Evolutionary conservation across 2,888 invertebrate species (phyloP).

Genomic region (Gryllus longicercus): DNA sequence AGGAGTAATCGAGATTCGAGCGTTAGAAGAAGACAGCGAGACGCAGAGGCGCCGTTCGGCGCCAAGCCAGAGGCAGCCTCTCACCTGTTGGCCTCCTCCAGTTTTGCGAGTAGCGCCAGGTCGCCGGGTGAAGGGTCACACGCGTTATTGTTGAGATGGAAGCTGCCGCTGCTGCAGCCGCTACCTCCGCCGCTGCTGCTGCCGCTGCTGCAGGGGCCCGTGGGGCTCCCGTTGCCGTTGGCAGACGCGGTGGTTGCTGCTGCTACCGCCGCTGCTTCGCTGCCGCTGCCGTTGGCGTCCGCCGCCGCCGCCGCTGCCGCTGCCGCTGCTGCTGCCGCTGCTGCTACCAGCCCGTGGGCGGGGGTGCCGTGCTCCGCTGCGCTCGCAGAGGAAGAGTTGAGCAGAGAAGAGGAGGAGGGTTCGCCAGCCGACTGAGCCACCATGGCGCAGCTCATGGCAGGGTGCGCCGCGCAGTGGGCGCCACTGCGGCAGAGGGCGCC

Average conservation of each 20-base stretch:
- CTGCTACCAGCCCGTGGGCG: conserved; percentile 21
- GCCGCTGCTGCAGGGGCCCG: conserved; percentile 11
- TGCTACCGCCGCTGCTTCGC: conserved; percentile 4
- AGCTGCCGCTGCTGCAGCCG: conserved; percentile 24
- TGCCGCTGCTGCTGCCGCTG: not conserved
- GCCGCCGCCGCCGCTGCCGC: not conserved
- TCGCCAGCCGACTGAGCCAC: conserved; percentile 34
- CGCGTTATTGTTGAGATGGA: conserved; percentile 33
- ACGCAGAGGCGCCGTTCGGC: not conserved
- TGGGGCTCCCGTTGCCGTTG: not conserved
- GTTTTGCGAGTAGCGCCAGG: conserved; percentile 85
- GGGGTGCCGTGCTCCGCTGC: not conserved
- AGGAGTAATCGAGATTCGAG: too few species aligned
- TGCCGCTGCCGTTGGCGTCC: conserved; percentile 25
- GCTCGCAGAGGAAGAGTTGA: not conserved
- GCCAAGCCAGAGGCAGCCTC: not conserved
- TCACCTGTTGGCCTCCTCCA: conserved; percentile 88
- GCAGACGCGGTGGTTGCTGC: not conserved
- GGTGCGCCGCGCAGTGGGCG: conserved; percentile 21
- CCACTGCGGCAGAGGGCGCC: not conserved
- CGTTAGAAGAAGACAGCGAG: not conserved
- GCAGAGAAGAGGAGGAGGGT: not conserved
- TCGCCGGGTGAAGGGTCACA: conserved; percentile 57
- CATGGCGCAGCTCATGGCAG: conserved; percentile 38
- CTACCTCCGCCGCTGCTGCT: conserved; percentile 23